These are phyloP conservation scores for Pachydiplax longipennis DNA, from an alignment of 2,888 invertebrate genomes.

Conservation along the genomic window DNA sequence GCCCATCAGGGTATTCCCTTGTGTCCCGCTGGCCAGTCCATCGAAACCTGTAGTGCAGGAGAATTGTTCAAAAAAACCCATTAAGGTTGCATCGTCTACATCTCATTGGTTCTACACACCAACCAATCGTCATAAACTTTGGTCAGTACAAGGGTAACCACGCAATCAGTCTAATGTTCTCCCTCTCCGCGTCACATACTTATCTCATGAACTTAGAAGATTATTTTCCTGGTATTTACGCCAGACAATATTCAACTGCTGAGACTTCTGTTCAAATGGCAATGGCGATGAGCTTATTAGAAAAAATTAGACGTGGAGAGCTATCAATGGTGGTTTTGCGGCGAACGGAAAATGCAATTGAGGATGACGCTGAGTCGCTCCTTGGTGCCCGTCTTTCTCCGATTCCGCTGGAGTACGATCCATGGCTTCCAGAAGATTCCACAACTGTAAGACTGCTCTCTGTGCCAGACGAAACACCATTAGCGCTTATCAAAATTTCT, in stretches of 20 bases:
- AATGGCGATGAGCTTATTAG: not conserved
- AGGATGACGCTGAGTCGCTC: not conserved
- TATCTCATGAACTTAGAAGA: too few relatives aligned
- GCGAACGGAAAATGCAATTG: not conserved
- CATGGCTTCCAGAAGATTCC: not conserved
- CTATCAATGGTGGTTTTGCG: not conserved
- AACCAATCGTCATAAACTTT: too few relatives aligned
- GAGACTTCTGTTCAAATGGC: not conserved
- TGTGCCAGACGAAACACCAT: not conserved
- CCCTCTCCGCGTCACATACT: too few relatives aligned
- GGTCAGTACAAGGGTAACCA: too few relatives aligned
- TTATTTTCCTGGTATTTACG: not conserved
- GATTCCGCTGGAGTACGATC: conserved; percentile 20
- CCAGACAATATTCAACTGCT: not conserved
- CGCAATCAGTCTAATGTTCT: too few relatives aligned
- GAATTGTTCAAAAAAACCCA: too few relatives aligned
- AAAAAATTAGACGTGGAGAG: not conserved
- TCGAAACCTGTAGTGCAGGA: too few relatives aligned
- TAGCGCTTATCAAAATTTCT: conserved; percentile 7
- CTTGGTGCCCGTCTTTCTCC: not conserved
- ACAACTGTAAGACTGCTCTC: not conserved
- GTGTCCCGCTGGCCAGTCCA: too few relatives aligned
- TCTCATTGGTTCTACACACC: too few relatives aligned
- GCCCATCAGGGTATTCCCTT: too few relatives aligned
- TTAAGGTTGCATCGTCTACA: too few relatives aligned